Evolutionary conservation across 2,888 invertebrate genomes (phyloP), one percentile per base, ranked within the genome.

Genomic region (Hoplodrina blanda): DNA sequence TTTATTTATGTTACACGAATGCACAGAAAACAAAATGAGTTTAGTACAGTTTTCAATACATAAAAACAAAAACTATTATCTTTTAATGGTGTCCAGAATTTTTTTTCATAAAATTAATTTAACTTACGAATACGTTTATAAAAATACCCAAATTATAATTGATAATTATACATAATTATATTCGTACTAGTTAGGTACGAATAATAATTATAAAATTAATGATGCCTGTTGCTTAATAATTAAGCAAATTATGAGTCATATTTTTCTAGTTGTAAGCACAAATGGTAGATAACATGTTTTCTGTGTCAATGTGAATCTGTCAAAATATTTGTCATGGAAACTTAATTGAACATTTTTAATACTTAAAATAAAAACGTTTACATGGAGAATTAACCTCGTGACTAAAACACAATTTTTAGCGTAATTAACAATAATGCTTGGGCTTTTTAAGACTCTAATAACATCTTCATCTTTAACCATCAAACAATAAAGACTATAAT

Each of bases 341-440:
- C 59, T 57, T 70, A 84, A 72, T 60, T 41, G 6, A 33, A 78
- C 61, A 67, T 59, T 30, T 57, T 57, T 54, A 64, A 75, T 55
- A 54, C 63, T 77, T 70, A 65, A 53, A 20, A 56, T 63, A 70
- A 73, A 61, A 66, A 19, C 62, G 49, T 17, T 50, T 64, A 80
- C 70, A 81, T 87, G 87, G 86, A 87, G 86, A 87, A 85, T 85
- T 84, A 84, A 87, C 76, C 71, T 65, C 25, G 66, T 49, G 1
- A 56, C 41, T 62, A 54, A 33, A 80, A 78, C 67, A 69, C 59
- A 78, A 72, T 75, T 72, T 49, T 53, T 59, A 59, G 33, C 62
- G 54, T 20, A 62, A 50, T 70, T 61, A 70, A 71, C 62, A 74
- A 66, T 65, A 74, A 78, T 62, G 54, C 60, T 62, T 69, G 62